A percentile compares a stretch with the other conserved stretches of the same genome.
These are phyloP conservation scores for Crossaster papposus DNA, from an alignment of 53 echinoderm and acorn worm genomes.

Conservation along the genomic window DNA sequence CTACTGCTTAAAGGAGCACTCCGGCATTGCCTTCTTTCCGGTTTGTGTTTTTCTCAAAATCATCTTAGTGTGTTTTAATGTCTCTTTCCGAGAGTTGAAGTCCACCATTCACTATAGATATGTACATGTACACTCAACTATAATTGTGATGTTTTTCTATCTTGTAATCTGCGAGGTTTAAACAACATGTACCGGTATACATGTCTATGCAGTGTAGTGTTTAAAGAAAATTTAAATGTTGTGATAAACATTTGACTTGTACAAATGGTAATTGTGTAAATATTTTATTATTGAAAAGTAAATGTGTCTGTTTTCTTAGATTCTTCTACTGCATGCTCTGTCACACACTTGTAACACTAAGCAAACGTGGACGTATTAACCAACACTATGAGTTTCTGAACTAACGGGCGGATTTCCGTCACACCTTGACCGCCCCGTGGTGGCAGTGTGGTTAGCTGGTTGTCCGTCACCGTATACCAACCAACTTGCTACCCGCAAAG, in stretches of 20 bases:
- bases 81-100: background rate
- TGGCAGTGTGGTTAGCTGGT: conserved; percentile 99
- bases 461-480: conserved; percentile 61
- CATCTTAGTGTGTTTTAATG: background rate
- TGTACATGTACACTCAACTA: too few species aligned
- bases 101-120: too few species aligned
- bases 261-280: too few species aligned
- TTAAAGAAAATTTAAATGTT: too few species aligned
- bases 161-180: too few species aligned
- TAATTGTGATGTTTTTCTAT: too few species aligned
- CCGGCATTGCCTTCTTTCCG: background rate
- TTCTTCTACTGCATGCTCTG: background rate
- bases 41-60: too few species aligned
- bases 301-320: background rate
- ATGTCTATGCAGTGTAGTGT: too few species aligned
- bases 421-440: conserved; percentile 25
- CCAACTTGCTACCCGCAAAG: conserved; percentile 92
- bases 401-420: conserved; percentile 2
- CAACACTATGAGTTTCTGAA: conserved; percentile 24
- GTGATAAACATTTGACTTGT: too few species aligned
- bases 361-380: background rate
- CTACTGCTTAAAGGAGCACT: conserved; percentile 32
- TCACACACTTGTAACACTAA: background rate
- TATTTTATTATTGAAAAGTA: background rate
- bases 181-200: too few species aligned